These are phyloP conservation scores for Crax fasciolata DNA, from an alignment of 2,797 vertebrate genomes.

Conservation along the genomic window DNA sequence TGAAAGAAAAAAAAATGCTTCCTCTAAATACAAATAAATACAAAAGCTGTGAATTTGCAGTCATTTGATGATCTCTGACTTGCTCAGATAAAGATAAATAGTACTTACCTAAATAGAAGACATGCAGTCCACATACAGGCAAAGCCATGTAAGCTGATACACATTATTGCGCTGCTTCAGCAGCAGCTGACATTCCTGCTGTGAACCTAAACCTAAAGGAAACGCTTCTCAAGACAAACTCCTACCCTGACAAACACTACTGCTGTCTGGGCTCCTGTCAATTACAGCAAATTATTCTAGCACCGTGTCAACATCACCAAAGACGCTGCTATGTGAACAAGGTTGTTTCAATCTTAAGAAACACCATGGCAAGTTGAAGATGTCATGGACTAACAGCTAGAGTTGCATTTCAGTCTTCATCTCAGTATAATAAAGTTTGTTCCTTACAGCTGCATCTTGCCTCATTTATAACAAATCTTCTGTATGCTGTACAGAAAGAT, in stretches of 20 bases:
- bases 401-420: background rate
- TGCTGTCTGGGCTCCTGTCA: background rate
- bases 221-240: background rate
- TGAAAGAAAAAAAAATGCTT: slow-evolving; percentile 1
- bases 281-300: background rate
- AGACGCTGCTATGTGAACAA: background rate
- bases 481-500: background rate
- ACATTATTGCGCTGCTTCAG: background rate
- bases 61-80: background rate
- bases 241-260: background rate
- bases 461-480: background rate
- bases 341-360: background rate
- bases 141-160: background rate
- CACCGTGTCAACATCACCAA: background rate
- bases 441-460: background rate
- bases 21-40: background rate
- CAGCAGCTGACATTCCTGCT: background rate
- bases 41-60: background rate
- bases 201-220: background rate
- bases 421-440: background rate
- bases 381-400: background rate
- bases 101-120: background rate
- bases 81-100: background rate
- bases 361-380: background rate
- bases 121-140: background rate